Evolutionary conservation across 2,888 invertebrate species (phyloP), one percentile per base, ranked within the genome.

Genomic region (Zeuzera pyrina): DNA sequence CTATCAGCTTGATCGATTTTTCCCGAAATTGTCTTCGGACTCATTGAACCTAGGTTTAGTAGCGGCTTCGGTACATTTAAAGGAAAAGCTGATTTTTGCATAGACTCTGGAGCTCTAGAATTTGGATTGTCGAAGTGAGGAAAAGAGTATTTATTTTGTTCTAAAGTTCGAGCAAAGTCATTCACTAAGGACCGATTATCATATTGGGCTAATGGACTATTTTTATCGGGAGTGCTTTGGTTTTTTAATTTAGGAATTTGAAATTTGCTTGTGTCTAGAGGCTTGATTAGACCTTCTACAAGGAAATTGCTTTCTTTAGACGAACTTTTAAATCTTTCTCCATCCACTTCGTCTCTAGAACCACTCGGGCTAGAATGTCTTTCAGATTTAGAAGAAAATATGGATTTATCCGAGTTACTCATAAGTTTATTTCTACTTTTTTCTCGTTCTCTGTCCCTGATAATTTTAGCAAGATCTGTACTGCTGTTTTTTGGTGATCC

Each of bases 211-310:
- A 66, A 62, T 2, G 74, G 67, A 41, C 63, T 76, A 36, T 65
- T 77, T 50, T 85, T 84, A 41, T 85, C 85, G 6, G 73, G 69
- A n/a, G 79, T 70, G 14, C 61, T 72, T 49, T 81, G 76, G 42
- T 79, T 84, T 56, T 84, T 78, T 36, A 94, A 64, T 70, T 94
- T 94, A 1, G 94, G 94, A 52, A 94, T 94, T 79, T 94, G 94
- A 74, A 93, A 94, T 56, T 92, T 94, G 35, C 91, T 91, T 34
- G 89, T 89, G 50, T 94, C 90, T 19, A 91, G 67, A 6, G 91
- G 89, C 54, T 93, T 93, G 50, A 91, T 91, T 33, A 92, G 78
- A 6, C 92, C 90, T 52, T 92, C 92, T 52, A 91, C 88, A 31
- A 87, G 76, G 43, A 88, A 83, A 32, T 87, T 87, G 11, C 90